Conservation (phyloP, 1,140 invertebrate species). For the Chionoecetes opilio region DNA sequence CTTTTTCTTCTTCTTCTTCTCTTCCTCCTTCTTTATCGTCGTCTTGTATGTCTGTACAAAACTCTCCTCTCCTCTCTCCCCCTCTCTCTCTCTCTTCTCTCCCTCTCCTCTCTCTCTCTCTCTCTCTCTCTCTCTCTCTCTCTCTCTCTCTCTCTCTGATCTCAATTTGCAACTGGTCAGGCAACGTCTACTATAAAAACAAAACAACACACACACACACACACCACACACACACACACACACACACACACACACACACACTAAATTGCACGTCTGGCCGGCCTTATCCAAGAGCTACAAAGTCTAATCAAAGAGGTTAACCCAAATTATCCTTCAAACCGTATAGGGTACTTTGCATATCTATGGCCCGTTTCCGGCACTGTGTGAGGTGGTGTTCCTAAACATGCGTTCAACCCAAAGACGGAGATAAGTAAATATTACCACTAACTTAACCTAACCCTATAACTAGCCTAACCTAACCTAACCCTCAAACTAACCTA, state of each 20-base stretch:
- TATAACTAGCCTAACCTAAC: too few species aligned
- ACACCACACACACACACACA: slow-evolving; percentile 24
- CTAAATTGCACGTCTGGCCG: not conserved
- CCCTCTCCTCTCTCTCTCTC: slow-evolving; percentile 33
- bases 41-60: too few species aligned
- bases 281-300: not conserved
- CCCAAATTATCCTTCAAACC: not conserved
- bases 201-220: not conserved
- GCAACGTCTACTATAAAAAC: not conserved
- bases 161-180: slow-evolving; percentile 5
- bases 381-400: too few species aligned
- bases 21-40: not conserved
- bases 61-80: too few species aligned
- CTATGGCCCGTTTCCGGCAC: not conserved
- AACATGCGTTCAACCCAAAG: too few species aligned
- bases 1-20: not conserved
- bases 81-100: not conserved
- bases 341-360: not conserved
- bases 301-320: not conserved
- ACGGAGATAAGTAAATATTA: too few species aligned
- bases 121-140: slow-evolving; percentile 14
- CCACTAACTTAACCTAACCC: too few species aligned
- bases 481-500: too few species aligned
- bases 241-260: slow-evolving; percentile 25
- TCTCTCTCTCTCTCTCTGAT: slow-evolving; percentile 6